Evolutionary conservation across 2,888 invertebrate genomes (phyloP).

Genomic region (Cryptocheilus praepositus): DNA sequence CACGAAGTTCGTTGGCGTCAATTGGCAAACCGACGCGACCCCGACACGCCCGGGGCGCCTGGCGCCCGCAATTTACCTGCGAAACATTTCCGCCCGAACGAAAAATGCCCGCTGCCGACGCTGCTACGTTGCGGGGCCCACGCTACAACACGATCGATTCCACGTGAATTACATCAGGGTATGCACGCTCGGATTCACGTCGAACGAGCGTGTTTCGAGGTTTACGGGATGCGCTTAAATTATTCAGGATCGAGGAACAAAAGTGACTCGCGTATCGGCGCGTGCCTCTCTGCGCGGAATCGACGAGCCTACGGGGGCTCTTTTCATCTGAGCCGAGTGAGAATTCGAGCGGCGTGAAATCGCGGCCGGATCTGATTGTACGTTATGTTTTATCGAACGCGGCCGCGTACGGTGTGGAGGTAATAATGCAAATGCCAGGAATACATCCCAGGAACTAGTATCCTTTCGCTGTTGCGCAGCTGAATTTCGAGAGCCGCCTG

Average conservation of each 20-base stretch:
- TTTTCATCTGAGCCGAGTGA: too few species aligned
- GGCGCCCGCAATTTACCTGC: conserved; percentile 57
- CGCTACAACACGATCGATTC: conserved; percentile 45
- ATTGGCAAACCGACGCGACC: conserved; percentile 37
- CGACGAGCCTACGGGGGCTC: too few species aligned
- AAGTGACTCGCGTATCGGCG: conserved; percentile 15
- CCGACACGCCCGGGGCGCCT: conserved; percentile 45
- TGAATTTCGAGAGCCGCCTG: too few species aligned
- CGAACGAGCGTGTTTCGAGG: conserved; percentile 36
- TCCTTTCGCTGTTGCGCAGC: too few species aligned
- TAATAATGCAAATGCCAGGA: too few species aligned
- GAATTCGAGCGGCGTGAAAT: too few species aligned
- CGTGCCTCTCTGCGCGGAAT: too few species aligned
- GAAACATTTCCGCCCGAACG: conserved; percentile 53
- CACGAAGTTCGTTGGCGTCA: conserved; percentile 38
- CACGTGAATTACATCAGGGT: conserved; percentile 56
- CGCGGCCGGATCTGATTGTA: too few species aligned
- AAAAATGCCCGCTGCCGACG: conserved; percentile 31
- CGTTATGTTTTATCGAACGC: too few species aligned
- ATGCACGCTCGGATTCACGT: conserved; percentile 45
- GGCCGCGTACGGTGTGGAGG: too few species aligned
- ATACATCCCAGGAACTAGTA: too few species aligned
- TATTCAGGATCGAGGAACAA: conserved; percentile 41
- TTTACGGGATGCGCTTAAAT: conserved; percentile 29
- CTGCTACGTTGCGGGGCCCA: background rate